Evolutionary conservation across 2,113 vertebrate species (phyloP), one percentile per base, ranked within the genome.

Genomic region (Poeciliopsis retropinna): DNA sequence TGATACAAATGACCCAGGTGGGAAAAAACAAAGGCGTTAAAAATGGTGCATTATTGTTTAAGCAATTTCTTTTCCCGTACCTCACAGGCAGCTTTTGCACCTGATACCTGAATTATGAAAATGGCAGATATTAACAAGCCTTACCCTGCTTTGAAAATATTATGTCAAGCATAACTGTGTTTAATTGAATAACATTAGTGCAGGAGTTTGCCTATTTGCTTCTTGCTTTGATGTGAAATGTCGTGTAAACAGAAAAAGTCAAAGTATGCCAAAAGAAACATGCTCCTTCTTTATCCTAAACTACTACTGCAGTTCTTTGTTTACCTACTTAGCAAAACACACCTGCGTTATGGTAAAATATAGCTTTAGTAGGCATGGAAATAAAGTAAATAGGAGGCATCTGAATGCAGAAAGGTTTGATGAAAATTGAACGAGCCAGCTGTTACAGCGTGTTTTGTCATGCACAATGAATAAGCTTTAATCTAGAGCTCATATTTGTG

Each of bases 371-470:
- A 65, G 41, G 51, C 22, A 64, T 64, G 11, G 1, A 67, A 84
- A 78, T 62, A 12, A 44, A 31, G 10, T 70, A 76, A 73, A 44
- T 31, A 7, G 39, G 11, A 75, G 41, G 74, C 34, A 60, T 60
- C 9, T 28, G 44, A 83, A 72, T 13, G 66, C 61, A 72, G 69
- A 39, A 77, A 71, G 47, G 61, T 78, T 73, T 83, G 76, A 84
- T 30, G 54, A 73, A 81, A 85, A 90, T 82, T 57, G 44, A 81
- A 84, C 51, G 54, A 86, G 82, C 87, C 81, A 90, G 85, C 79
- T 86, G 79, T 79, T 88, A 79, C 80, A 84, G 66, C 39, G 1
- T 60, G 80, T 82, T 89, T 83, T 85, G 83, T 86, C 86, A 89
- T 83, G 75, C 80, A 72, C 75, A 81, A 83, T 63, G 64, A 81